Evolutionary conservation across 2,888 invertebrate species (phyloP).

Genomic region (Ctena decussata): DNA sequence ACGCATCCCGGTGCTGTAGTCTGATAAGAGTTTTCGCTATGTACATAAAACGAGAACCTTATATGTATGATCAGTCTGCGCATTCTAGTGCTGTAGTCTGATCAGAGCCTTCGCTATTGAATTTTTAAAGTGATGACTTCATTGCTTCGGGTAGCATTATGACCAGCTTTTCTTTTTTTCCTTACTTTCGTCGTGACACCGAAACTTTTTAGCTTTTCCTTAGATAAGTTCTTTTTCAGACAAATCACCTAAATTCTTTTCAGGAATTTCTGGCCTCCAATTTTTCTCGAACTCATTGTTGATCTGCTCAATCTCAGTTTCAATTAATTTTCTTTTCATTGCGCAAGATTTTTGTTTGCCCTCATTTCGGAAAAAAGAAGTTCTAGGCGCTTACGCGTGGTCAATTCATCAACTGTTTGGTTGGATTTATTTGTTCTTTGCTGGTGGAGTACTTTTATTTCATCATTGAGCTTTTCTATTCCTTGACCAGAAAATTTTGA

Average conservation of each 20-base stretch:
- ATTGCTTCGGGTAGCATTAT: too few species aligned
- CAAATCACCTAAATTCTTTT: neutral
- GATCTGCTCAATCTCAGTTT: neutral
- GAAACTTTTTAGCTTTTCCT: neutral
- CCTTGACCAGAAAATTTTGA: neutral
- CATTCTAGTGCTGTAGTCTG: too few species aligned
- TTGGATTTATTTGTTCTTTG: neutral
- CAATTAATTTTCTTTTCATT: neutral
- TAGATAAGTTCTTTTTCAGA: neutral
- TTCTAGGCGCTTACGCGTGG: neutral
- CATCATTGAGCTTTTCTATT: conserved; percentile 6
- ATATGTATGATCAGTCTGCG: too few species aligned
- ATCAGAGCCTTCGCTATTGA: too few species aligned
- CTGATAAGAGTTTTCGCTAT: too few species aligned
- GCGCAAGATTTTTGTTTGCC: neutral
- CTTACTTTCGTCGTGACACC: neutral
- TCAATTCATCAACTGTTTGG: neutral
- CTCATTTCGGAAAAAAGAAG: neutral
- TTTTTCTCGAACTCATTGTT: neutral
- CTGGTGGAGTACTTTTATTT: neutral
- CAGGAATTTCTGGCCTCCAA: neutral
- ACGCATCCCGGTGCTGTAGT: too few species aligned
- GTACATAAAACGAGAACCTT: too few species aligned
- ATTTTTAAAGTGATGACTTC: too few species aligned
- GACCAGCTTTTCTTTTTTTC: neutral